These are phyloP conservation scores for Telmatochromis sp. DNA, from an alignment of 2,113 vertebrate genomes.

Conservation along the genomic window DNA sequence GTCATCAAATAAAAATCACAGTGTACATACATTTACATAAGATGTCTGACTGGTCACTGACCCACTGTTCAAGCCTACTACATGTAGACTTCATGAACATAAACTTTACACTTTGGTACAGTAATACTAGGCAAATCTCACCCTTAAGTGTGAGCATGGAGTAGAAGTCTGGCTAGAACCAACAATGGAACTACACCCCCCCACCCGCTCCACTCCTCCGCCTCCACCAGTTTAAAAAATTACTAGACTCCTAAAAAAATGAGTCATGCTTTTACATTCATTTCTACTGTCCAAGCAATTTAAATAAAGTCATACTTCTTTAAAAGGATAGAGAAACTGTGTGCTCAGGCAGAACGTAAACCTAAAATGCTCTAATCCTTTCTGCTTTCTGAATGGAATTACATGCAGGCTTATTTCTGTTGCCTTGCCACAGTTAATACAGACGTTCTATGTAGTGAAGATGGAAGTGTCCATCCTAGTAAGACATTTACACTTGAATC, in stretches of 20 bases:
- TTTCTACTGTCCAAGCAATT: background rate
- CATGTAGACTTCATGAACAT: background rate
- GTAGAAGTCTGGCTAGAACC: background rate
- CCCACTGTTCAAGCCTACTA: background rate
- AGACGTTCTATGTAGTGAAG: background rate
- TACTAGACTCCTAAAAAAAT: background rate
- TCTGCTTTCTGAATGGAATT: background rate
- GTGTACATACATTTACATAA: background rate
- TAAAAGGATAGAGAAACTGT: background rate
- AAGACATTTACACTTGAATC: background rate
- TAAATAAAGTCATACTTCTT: constrained; percentile 4
- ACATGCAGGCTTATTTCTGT: background rate
- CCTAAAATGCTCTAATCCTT: constrained; percentile 36
- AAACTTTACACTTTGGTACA: background rate
- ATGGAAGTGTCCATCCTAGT: background rate
- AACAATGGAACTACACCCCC: background rate
- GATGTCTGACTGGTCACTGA: background rate
- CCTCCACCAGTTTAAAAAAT: background rate
- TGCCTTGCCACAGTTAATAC: background rate
- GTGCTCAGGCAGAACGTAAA: constrained; percentile 12
- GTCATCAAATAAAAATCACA: background rate
- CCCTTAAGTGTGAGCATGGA: background rate
- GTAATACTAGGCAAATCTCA: background rate
- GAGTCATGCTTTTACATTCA: background rate
- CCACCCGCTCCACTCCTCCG: background rate